A percentile compares a stretch with the other conserved stretches of the same genome.
Conservation (phyloP, 2,888 invertebrate genomes). For the Lottia scabra region DNA sequence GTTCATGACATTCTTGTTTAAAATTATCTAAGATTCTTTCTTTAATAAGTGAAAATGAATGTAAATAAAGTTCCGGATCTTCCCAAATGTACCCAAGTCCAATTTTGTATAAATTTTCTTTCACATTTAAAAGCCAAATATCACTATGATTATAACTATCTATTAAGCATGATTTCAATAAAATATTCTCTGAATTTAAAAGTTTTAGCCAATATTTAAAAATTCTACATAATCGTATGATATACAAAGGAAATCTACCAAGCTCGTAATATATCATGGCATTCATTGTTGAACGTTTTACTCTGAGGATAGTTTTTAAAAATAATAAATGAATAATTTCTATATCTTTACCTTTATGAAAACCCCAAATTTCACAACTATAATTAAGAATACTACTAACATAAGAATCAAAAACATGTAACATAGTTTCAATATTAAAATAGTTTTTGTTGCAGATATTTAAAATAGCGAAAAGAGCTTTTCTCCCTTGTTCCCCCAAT, state of each 20-base stretch:
- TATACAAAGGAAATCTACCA: neutral
- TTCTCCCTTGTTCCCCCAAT: neutral
- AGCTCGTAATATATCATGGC: neutral
- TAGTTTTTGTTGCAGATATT: neutral
- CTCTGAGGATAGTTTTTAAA: neutral
- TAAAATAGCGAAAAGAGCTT: neutral
- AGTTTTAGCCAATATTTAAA: constrained; percentile 8
- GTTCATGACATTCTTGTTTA: constrained; percentile 1
- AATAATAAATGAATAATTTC: constrained; percentile 4
- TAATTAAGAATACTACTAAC: neutral
- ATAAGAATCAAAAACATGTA: neutral
- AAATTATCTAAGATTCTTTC: neutral
- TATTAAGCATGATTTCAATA: neutral
- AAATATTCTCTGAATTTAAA: neutral
- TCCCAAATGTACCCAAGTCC: neutral
- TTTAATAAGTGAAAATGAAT: neutral
- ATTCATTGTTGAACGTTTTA: neutral
- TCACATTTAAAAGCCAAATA: neutral
- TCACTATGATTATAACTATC: neutral
- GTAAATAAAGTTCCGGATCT: neutral
- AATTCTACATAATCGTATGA: neutral
- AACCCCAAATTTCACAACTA: neutral
- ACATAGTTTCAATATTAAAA: neutral
- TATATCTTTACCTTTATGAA: neutral
- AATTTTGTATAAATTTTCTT: constrained; percentile 2